Percentiles rank a stretch among this genome's conserved stretches.
phyloP scores from a whole-genome alignment of 2,113 vertebrate species.

The Carassius carassius region DNA sequence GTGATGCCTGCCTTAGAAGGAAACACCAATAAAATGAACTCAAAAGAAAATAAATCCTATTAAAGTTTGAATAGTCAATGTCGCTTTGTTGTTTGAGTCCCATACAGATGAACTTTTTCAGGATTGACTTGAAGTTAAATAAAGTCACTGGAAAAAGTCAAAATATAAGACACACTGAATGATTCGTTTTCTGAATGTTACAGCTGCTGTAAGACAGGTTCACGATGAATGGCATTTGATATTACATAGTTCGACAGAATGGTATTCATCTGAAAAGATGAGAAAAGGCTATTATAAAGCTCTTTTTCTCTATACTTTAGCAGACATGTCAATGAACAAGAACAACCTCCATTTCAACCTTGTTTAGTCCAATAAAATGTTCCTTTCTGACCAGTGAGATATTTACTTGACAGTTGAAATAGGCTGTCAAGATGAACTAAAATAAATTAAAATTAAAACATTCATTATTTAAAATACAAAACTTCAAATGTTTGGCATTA shows the following conservation, averaged over 20 bases:
- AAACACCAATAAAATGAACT: neutral
- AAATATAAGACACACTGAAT: neutral
- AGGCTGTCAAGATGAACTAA: neutral
- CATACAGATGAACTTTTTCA: neutral
- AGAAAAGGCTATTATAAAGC: neutral
- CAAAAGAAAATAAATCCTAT: neutral
- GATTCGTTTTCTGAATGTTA: neutral
- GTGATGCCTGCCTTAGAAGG: neutral
- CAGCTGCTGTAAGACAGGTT: neutral
- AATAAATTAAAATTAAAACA: neutral
- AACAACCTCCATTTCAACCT: neutral
- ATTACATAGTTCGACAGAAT: slow-evolving; percentile 2
- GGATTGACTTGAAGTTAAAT: neutral
- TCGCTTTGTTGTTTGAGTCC: neutral
- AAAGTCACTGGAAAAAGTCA: neutral
- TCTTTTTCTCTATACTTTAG: neutral
- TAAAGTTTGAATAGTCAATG: neutral
- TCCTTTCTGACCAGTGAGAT: neutral
- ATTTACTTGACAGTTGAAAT: neutral
- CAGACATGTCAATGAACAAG: neutral
- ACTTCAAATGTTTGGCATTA: neutral
- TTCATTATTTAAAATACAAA: neutral
- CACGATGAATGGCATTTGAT: neutral
- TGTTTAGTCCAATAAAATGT: neutral
- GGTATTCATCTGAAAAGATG: neutral